These are phyloP conservation scores for Betta splendens DNA, from an alignment of 2,797 vertebrate genomes.

Conservation along the genomic window DNA sequence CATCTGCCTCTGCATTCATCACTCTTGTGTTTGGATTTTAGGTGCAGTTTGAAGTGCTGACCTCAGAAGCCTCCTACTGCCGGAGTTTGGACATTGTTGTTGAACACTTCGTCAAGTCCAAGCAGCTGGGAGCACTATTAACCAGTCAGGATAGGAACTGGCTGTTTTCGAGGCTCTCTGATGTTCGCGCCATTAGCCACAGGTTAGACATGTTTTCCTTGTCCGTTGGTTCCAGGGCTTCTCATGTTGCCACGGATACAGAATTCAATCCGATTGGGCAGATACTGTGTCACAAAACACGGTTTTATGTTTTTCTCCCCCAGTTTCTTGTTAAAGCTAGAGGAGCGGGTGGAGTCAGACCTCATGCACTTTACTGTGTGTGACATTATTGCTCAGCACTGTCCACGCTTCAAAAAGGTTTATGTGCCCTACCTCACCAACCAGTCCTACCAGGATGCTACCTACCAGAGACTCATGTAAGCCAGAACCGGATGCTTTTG, in stretches of 20 bases:
- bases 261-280: no score
- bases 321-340: slow-evolving; percentile 93
- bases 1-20: background rate
- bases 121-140: slow-evolving; percentile 83
- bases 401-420: slow-evolving; percentile 87
- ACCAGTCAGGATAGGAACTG: slow-evolving; percentile 92
- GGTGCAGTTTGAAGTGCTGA: slow-evolving; percentile 96
- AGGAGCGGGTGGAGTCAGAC: slow-evolving; percentile 91
- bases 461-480: slow-evolving; percentile 93
- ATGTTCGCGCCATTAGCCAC: slow-evolving; percentile 91
- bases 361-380: slow-evolving; percentile 91
- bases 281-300: background rate
- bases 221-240: no score
- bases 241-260: no score
- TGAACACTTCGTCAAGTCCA: slow-evolving; percentile 90
- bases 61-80: slow-evolving; percentile 94
- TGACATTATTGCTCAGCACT: slow-evolving; percentile 89
- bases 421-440: slow-evolving; percentile 98
- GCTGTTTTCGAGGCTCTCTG: slow-evolving; percentile 93
- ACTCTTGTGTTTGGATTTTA: slow-evolving; percentile 48
- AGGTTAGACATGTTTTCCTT: slow-evolving; percentile 80
- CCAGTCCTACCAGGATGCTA: slow-evolving; percentile 96
- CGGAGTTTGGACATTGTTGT: slow-evolving; percentile 93
- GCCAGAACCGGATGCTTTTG: slow-evolving; percentile 38
- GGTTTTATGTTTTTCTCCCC: slow-evolving; percentile 5